Conservation (phyloP, 1,140 invertebrate genomes). For the Lamellibrachia luymesi region DNA sequence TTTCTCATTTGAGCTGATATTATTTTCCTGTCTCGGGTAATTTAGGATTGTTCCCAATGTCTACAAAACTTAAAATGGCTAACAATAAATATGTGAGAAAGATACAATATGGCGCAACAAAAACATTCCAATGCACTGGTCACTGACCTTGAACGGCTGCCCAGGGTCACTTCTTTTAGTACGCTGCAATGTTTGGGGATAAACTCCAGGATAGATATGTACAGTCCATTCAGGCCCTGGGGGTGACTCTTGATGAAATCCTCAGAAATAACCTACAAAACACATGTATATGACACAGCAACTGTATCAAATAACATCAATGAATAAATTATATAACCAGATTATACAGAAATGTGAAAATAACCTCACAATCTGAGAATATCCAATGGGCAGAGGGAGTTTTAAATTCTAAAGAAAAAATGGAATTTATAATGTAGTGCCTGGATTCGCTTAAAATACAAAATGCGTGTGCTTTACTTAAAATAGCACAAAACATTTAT, state of each 20-base stretch:
- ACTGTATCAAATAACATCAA: background rate
- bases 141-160: conserved; percentile 45
- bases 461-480: background rate
- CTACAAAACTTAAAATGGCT: background rate
- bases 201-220: conserved; percentile 71
- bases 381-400: too few relatives aligned
- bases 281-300: background rate
- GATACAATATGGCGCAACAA: background rate
- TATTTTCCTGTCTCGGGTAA: background rate
- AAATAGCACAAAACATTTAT: background rate
- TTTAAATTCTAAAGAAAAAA: too few relatives aligned
- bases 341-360: background rate
- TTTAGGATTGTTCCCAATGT: background rate
- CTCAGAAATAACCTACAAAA: conserved; percentile 68
- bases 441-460: background rate
- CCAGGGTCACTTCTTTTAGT: conserved; percentile 51
- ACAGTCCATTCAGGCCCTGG: conserved; percentile 74
- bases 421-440: too few relatives aligned
- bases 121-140: background rate
- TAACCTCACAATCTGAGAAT: background rate
- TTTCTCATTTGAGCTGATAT: background rate
- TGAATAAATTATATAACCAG: background rate
- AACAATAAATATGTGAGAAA: background rate
- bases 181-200: conserved; percentile 61
- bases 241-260: conserved; percentile 69